phyloP scores from a whole-genome alignment of 2,113 vertebrate species.

The Illadopsis cleaveri region DNA sequence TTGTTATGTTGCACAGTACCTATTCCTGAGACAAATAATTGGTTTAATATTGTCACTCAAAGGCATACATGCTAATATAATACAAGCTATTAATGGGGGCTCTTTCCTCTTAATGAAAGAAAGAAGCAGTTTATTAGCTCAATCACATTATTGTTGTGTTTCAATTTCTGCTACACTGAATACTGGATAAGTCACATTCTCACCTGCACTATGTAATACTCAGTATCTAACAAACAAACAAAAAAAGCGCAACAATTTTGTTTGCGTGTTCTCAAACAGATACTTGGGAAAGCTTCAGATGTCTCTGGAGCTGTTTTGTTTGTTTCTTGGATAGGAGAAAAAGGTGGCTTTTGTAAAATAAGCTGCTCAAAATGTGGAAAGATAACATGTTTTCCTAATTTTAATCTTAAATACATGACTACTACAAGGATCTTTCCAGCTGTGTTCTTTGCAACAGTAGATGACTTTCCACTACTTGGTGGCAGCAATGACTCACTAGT shows the following conservation, averaged over 20 bases:
- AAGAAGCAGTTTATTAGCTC: neutral
- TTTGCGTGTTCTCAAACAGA: neutral
- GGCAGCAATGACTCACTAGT: neutral
- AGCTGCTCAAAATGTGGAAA: neutral
- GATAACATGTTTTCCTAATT: neutral
- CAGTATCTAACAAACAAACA: neutral
- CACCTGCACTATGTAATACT: neutral
- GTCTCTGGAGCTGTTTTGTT: neutral
- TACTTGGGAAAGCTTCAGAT: neutral
- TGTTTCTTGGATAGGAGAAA: neutral
- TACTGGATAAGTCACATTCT: neutral
- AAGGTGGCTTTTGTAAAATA: neutral
- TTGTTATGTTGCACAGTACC: constrained; percentile 28
- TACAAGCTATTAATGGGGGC: neutral
- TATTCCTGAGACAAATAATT: constrained; percentile 49
- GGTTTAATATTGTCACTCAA: constrained; percentile 59
- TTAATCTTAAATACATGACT: neutral
- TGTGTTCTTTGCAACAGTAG: neutral
- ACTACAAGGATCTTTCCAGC: neutral
- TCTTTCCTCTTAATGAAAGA: constrained; percentile 1
- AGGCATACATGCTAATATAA: neutral
- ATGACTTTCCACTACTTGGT: neutral
- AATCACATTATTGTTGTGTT: neutral
- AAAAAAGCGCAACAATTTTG: neutral
- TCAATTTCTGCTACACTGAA: neutral